Evolutionary conservation across 1,140 invertebrate genomes (phyloP).

Genomic region (Drosophila serrata): DNA sequence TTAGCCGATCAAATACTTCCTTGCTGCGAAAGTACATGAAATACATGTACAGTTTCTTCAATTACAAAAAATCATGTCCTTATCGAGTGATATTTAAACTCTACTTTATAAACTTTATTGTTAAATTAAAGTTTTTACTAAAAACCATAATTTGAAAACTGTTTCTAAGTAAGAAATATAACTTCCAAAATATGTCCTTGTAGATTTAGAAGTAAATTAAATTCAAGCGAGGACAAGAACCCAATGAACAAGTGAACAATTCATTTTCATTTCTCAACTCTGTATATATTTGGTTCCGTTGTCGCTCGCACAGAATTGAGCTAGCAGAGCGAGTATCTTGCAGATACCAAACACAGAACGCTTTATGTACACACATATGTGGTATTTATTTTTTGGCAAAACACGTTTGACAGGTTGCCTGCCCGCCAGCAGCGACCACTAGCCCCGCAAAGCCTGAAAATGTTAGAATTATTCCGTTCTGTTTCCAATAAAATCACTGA

Average conservation of each 20-base stretch:
- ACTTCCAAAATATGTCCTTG: no score
- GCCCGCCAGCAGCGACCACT: not conserved
- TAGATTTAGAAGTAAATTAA: no score
- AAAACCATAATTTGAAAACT: no score
- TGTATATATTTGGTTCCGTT: not conserved
- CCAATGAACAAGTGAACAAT: not conserved
- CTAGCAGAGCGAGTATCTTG: conserved; percentile 12
- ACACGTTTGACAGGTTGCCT: conserved; percentile 63
- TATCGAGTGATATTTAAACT: no score
- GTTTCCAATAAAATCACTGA: conserved; percentile 43
- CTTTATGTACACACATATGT: not conserved
- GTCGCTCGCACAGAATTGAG: not conserved
- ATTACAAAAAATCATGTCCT: no score
- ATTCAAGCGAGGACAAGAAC: not conserved
- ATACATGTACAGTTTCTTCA: no score
- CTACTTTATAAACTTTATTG: no score
- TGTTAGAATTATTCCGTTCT: conserved; percentile 14
- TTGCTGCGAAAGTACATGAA: no score
- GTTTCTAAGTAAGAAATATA: no score
- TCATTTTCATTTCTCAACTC: not conserved
- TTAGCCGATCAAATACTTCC: not conserved
- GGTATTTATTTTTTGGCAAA: conserved; percentile 55
- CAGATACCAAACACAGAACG: conserved; percentile 7
- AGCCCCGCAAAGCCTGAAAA: conserved; percentile 1
- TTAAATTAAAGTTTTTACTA: no score